Evolutionary conservation across 2,888 invertebrate genomes (phyloP).

Genomic region (Coleophora flavipennella): DNA sequence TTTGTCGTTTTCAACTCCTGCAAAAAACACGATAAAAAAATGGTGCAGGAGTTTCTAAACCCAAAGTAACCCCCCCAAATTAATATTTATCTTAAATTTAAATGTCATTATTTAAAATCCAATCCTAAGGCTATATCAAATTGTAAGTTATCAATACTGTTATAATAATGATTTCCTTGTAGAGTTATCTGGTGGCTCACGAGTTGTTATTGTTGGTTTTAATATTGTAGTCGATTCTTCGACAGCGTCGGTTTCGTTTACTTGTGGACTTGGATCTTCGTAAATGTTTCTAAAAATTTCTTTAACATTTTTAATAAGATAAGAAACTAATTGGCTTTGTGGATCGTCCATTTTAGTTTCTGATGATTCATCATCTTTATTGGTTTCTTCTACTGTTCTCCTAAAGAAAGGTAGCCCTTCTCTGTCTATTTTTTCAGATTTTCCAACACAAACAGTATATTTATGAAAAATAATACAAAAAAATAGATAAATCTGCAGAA

Average conservation of each 20-base stretch:
- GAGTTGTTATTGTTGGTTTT: conserved; percentile 5
- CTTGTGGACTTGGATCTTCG: conserved; percentile 11
- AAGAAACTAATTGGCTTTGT: conserved; percentile 32
- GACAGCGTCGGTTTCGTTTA: not conserved
- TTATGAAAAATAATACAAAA: conserved; percentile 10
- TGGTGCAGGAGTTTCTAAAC: too few relatives aligned
- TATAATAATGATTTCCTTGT: too few relatives aligned
- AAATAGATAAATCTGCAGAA: too few relatives aligned
- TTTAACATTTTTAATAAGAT: conserved; percentile 42
- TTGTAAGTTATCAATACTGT: too few relatives aligned
- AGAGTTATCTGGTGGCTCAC: too few relatives aligned
- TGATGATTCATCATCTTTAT: conserved; percentile 21
- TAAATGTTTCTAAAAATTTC: conserved; percentile 34
- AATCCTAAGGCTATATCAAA: too few relatives aligned
- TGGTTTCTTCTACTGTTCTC: conserved; percentile 33
- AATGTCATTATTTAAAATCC: too few relatives aligned
- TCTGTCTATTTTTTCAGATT: conserved; percentile 16
- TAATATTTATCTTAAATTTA: too few relatives aligned
- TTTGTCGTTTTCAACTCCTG: too few relatives aligned
- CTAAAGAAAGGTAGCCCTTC: conserved; percentile 34
- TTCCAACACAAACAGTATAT: conserved; percentile 8
- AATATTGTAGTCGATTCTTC: conserved; percentile 1
- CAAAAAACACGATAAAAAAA: too few relatives aligned
- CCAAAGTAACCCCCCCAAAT: too few relatives aligned
- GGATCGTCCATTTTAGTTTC: conserved; percentile 21